Conservation (phyloP, 1,140 invertebrate species). For the Plodia interpunctella region DNA sequence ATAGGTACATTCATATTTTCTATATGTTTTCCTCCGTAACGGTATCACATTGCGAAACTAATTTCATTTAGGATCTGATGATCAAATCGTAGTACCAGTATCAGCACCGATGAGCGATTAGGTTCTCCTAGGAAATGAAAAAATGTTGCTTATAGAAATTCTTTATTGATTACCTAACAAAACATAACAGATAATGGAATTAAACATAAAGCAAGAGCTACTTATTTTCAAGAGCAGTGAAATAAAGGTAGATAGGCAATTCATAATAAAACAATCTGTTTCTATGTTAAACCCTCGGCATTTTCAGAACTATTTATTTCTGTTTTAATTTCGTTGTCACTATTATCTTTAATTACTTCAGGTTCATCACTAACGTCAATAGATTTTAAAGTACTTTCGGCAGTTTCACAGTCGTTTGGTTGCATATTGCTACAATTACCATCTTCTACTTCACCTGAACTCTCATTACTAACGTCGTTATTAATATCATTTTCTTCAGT, state of each 20-base stretch:
- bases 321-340: constrained; percentile 8
- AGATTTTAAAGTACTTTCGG: neutral
- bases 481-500: neutral
- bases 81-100: no score
- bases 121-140: neutral
- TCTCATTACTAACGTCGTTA: neutral
- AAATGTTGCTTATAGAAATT: neutral
- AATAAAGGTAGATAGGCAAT: neutral
- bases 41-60: no score
- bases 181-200: neutral
- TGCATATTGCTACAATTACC: neutral
- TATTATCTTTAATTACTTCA: neutral
- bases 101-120: no score
- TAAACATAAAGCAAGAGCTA: neutral
- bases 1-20: no score
- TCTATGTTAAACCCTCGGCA: neutral
- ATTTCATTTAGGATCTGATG: no score
- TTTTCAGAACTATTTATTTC: neutral
- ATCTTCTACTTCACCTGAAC: neutral
- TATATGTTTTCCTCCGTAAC: no score
- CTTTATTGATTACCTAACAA: constrained; percentile 2
- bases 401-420: neutral
- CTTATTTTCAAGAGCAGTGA: neutral
- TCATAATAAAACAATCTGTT: neutral
- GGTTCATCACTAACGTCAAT: neutral